Percentiles rank a stretch among this genome's conserved stretches.
These are phyloP conservation scores for Ditula angustiorana DNA, from an alignment of 2,888 invertebrate species.

Conservation along the genomic window DNA sequence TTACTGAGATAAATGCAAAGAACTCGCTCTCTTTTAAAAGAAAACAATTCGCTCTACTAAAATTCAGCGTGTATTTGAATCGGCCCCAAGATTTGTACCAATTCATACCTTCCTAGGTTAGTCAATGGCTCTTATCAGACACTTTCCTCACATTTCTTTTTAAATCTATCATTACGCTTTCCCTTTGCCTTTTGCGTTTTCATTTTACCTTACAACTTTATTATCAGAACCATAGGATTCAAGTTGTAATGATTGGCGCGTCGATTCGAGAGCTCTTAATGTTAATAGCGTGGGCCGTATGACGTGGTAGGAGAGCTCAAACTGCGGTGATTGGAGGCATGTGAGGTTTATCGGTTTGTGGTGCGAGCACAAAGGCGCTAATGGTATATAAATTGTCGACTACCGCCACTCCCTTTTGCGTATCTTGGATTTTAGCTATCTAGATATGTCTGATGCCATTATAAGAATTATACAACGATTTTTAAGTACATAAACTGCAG, in stretches of 20 bases:
- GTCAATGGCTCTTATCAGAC: slow-evolving; percentile 24
- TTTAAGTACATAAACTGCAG: too few relatives aligned
- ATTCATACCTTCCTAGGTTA: slow-evolving; percentile 20
- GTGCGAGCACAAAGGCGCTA: slow-evolving; percentile 71
- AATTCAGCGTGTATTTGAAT: not conserved
- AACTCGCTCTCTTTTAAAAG: too few relatives aligned
- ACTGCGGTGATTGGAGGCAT: slow-evolving; percentile 18
- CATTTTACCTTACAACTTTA: not conserved
- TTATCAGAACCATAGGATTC: not conserved
- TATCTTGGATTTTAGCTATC: slow-evolving; percentile 21
- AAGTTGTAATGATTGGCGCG: not conserved
- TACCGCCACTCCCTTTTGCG: slow-evolving; percentile 46
- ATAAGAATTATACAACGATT: not conserved
- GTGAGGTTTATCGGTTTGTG: slow-evolving; percentile 53
- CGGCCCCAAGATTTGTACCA: slow-evolving; percentile 31
- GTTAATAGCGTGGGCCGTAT: not conserved
- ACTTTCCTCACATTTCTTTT: slow-evolving; percentile 26
- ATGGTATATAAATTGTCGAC: slow-evolving; percentile 81
- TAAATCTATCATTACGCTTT: slow-evolving; percentile 29
- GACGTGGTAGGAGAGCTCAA: not conserved
- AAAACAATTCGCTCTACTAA: not conserved
- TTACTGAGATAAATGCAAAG: too few relatives aligned
- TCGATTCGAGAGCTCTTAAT: not conserved
- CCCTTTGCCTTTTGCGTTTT: not conserved
- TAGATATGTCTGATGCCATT: slow-evolving; percentile 19